Percentiles rank a stretch among this genome's conserved stretches.
Evolutionary conservation across 2,113 vertebrate species (phyloP).

Genomic region (Bungarus multicinctus): DNA sequence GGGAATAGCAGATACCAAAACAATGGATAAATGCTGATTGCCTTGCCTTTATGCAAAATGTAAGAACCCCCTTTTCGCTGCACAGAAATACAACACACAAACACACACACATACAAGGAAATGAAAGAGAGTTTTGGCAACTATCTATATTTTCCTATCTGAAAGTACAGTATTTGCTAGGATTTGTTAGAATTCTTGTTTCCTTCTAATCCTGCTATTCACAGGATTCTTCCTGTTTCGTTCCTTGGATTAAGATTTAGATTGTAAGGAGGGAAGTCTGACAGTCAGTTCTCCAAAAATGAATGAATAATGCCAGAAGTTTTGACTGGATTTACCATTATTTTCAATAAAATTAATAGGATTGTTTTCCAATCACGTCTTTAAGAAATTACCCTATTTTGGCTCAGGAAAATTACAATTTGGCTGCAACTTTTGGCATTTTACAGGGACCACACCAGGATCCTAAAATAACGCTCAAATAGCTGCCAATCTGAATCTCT

Average conservation of each 20-base stretch:
- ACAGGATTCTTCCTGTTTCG: neutral
- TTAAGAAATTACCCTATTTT: neutral
- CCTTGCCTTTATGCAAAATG: neutral
- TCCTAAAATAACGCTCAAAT: neutral
- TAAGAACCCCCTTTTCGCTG: neutral
- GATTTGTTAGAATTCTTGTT: neutral
- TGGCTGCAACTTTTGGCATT: neutral
- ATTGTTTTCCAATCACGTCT: neutral
- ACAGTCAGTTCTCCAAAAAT: neutral
- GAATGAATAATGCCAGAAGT: neutral
- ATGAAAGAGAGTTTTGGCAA: neutral
- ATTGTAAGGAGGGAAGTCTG: neutral
- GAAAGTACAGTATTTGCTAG: neutral
- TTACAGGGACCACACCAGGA: neutral
- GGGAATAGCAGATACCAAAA: neutral
- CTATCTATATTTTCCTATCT: neutral
- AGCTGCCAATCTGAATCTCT: neutral
- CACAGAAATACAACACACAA: neutral
- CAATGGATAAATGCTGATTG: neutral
- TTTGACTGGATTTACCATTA: neutral
- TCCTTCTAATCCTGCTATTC: neutral
- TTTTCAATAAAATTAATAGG: neutral
- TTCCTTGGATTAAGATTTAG: neutral
- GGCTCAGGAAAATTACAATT: neutral
- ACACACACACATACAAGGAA: neutral